Conservation (phyloP, 1,140 invertebrate genomes). For the Rhagoletis pomonella region DNA sequence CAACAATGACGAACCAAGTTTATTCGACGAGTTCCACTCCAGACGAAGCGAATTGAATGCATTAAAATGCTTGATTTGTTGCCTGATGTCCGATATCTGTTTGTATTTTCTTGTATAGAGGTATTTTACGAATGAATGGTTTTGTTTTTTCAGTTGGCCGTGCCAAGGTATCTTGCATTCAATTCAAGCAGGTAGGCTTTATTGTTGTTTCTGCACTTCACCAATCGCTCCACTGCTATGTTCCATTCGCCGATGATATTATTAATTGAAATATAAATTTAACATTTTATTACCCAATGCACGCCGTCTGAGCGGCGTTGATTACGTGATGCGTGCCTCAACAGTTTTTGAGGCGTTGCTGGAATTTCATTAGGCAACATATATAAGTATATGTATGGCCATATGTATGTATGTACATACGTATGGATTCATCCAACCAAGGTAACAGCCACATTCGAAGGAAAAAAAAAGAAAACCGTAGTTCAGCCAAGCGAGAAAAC, state of each 20-base stretch:
- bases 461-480: no score
- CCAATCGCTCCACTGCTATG: not conserved
- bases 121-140: not conserved
- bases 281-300: constrained; percentile 64
- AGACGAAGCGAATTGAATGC: not conserved
- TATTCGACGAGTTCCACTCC: not conserved
- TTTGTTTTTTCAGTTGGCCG: not conserved
- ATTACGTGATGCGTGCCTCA: constrained; percentile 55
- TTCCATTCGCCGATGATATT: constrained; percentile 61
- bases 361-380: not conserved
- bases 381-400: no score
- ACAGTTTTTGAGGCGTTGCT: constrained; percentile 18
- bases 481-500: no score
- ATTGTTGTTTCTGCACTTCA: not conserved
- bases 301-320: constrained; percentile 50
- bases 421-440: not conserved
- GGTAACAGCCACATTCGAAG: no score
- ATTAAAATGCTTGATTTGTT: constrained; percentile 43
- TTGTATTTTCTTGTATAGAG: constrained; percentile 1
- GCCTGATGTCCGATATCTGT: no score
- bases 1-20: not conserved
- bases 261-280: constrained; percentile 75
- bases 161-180: not conserved
- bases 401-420: no score
- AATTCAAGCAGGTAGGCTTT: not conserved